Evolutionary conservation across 2,888 invertebrate genomes (phyloP).

Genomic region (Caenorhabditis macrosperma): DNA sequence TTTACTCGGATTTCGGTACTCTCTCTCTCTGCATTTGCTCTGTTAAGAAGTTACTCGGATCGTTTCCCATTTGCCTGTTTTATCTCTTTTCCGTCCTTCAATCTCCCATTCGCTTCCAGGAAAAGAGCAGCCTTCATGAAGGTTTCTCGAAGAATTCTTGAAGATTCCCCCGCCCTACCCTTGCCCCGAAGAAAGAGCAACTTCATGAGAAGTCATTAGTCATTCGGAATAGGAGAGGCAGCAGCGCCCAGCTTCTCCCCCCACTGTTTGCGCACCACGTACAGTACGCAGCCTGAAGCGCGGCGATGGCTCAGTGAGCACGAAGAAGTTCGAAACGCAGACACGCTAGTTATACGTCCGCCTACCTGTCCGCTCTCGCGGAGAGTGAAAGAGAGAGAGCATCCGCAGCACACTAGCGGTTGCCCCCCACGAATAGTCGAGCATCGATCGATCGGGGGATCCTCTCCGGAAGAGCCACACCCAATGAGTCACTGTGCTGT

Average conservation of each 20-base stretch:
- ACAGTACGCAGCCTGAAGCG: conserved; percentile 52
- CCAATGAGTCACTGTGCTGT: conserved; percentile 22
- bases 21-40: too few species aligned
- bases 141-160: too few species aligned
- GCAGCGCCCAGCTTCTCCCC: conserved; percentile 33
- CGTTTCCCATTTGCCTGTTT: not conserved
- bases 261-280: conserved; percentile 47
- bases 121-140: too few species aligned
- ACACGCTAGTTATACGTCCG: conserved; percentile 53
- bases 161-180: too few species aligned
- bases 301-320: conserved; percentile 6
- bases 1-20: too few species aligned
- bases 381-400: too few species aligned
- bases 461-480: conserved; percentile 49
- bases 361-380: conserved; percentile 48
- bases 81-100: too few species aligned
- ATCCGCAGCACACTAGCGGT: conserved; percentile 37
- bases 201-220: conserved; percentile 35
- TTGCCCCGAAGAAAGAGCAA: not conserved
- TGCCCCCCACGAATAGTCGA: conserved; percentile 39
- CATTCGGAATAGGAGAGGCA: conserved; percentile 32
- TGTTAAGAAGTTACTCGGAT: not conserved
- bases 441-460: conserved; percentile 50
- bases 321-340: conserved; percentile 25
- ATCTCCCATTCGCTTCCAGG: too few species aligned